phyloP scores from a whole-genome alignment of 1,140 invertebrate genomes.

The Nilaparvata lugens region DNA sequence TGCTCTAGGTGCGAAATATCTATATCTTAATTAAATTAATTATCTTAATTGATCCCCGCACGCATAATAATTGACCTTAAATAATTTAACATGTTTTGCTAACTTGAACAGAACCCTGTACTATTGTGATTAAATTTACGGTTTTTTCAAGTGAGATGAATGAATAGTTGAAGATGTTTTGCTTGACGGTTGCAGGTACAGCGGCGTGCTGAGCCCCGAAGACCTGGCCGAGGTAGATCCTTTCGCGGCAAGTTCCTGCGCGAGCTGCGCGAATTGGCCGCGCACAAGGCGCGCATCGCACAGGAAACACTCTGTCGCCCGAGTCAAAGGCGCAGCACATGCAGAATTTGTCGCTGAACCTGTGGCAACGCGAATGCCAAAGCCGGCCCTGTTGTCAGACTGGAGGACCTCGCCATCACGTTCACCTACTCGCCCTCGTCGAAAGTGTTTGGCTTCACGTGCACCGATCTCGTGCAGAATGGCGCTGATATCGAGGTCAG shows the following conservation, averaged over 20 bases:
- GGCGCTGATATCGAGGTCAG: conserved; percentile 47
- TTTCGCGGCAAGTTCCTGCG: conserved; percentile 68
- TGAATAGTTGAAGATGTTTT: no score
- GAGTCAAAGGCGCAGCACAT: conserved; percentile 51
- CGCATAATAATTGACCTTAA: no score
- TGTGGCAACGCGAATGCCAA: no score
- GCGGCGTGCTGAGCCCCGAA: conserved; percentile 60
- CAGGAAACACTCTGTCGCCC: conserved; percentile 48
- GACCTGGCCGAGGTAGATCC: conserved; percentile 82
- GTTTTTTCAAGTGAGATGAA: no score
- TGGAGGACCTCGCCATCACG: conserved; percentile 78
- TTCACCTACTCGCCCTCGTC: conserved; percentile 83
- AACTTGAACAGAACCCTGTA: no score
- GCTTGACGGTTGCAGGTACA: conserved; percentile 30
- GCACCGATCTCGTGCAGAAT: conserved; percentile 47
- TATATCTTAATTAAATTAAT: no score
- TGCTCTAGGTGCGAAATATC: no score
- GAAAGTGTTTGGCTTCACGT: conserved; percentile 52
- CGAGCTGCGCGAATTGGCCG: conserved; percentile 60
- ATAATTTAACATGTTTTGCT: no score
- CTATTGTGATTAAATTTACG: no score
- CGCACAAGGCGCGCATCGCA: conserved; percentile 57
- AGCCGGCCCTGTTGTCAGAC: conserved; percentile 39
- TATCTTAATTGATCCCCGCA: no score
- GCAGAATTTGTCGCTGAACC: conserved; percentile 51